Evolutionary conservation across 2,888 invertebrate genomes (phyloP).

Genomic region (Drosophila siamana): DNA sequence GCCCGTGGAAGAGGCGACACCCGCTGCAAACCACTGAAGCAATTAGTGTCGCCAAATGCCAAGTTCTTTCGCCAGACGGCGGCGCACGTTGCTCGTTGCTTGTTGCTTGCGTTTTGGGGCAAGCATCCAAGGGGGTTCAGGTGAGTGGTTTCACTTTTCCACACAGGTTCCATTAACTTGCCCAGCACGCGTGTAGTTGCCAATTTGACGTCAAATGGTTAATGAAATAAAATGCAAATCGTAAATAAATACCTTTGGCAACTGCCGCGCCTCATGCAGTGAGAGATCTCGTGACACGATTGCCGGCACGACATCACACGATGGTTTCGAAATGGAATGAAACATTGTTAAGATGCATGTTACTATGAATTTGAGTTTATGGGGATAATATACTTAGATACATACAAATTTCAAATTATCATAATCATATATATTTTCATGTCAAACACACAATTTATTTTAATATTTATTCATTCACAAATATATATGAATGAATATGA

Average conservation of each 20-base stretch:
- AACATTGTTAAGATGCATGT: background rate
- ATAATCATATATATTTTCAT: too few relatives aligned
- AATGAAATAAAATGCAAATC: slow-evolving; percentile 64
- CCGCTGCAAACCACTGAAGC: slow-evolving; percentile 47
- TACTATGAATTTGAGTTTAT: background rate
- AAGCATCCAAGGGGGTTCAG: slow-evolving; percentile 13
- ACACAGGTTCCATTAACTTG: slow-evolving; percentile 57
- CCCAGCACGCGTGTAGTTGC: slow-evolving; percentile 68
- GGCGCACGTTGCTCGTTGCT: background rate
- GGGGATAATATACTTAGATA: background rate
- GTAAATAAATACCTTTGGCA: slow-evolving; percentile 36
- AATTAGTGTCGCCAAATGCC: slow-evolving; percentile 80
- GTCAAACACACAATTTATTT: too few relatives aligned
- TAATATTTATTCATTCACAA: too few relatives aligned
- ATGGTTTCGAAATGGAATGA: too few relatives aligned
- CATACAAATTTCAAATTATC: too few relatives aligned
- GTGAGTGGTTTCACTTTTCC: slow-evolving; percentile 70
- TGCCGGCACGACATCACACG: background rate
- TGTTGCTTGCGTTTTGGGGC: too few relatives aligned
- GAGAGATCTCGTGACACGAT: background rate
- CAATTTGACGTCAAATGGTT: slow-evolving; percentile 67
- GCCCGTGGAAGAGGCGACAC: slow-evolving; percentile 9
- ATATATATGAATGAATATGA: too few relatives aligned
- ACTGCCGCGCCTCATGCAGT: background rate
- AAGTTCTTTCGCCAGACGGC: slow-evolving; percentile 69